These are phyloP conservation scores for Latheticus oryzae DNA, from an alignment of 2,888 invertebrate genomes.

Conservation along the genomic window DNA sequence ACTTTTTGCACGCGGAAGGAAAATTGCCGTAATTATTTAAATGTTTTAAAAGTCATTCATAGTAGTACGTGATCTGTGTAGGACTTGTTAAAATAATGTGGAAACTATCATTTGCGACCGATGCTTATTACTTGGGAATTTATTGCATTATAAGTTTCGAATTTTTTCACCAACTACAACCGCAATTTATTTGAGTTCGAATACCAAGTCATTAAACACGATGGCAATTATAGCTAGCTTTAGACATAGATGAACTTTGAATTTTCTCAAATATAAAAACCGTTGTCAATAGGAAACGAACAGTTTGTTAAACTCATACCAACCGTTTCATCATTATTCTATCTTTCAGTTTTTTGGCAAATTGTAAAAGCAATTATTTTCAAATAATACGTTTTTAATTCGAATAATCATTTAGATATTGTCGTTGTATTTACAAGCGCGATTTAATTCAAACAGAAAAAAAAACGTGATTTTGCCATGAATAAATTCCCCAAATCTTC, in stretches of 20 bases:
- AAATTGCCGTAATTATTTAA: conserved; percentile 30
- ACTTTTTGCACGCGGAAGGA: conserved; percentile 7
- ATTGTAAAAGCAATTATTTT: conserved; percentile 15
- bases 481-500: neutral
- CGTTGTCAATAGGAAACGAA: conserved; percentile 4
- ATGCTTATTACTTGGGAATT: conserved; percentile 31
- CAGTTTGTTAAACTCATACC: conserved; percentile 8
- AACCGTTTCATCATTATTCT: conserved; percentile 7
- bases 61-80: conserved; percentile 14
- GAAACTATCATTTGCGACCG: conserved; percentile 25
- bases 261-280: neutral
- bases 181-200: conserved; percentile 18
- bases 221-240: too few species aligned
- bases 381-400: conserved; percentile 23
- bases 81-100: conserved; percentile 21
- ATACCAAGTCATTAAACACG: too few species aligned
- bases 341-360: conserved; percentile 1
- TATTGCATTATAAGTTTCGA: conserved; percentile 18
- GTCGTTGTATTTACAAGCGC: conserved; percentile 15
- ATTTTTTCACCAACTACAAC: conserved; percentile 13
- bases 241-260: too few species aligned
- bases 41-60: conserved; percentile 20
- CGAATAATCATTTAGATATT: conserved; percentile 1
- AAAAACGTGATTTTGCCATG: conserved; percentile 4
- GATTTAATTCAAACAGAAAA: conserved; percentile 9